Evolutionary conservation across 2,888 invertebrate genomes (phyloP).

Genomic region (Fragum fragum): DNA sequence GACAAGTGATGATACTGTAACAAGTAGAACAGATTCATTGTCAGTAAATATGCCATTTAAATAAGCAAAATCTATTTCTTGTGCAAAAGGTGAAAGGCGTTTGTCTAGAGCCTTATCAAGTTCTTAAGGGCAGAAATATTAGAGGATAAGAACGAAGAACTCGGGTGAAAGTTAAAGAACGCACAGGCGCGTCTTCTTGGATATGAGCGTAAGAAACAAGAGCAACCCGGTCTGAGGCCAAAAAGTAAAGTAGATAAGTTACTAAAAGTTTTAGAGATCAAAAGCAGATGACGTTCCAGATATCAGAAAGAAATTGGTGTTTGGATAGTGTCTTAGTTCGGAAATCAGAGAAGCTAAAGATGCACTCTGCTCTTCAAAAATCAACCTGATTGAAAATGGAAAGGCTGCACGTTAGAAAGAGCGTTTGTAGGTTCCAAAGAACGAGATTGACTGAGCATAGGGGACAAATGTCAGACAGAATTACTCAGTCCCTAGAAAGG

Average conservation of each 20-base stretch:
- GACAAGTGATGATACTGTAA: slow-evolving; percentile 24
- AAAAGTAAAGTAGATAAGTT: slow-evolving; percentile 35
- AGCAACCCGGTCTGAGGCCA: slow-evolving; percentile 12
- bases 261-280: slow-evolving; percentile 25
- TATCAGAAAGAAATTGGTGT: slow-evolving; percentile 36
- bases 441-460: slow-evolving; percentile 8
- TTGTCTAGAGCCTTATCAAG: slow-evolving; percentile 22
- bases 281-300: slow-evolving; percentile 32
- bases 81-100: slow-evolving; percentile 7
- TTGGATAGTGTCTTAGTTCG: slow-evolving; percentile 26
- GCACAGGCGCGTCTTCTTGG: slow-evolving; percentile 21
- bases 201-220: slow-evolving; percentile 12
- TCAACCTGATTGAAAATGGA: too few relatives aligned
- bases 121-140: slow-evolving; percentile 35
- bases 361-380: too few relatives aligned
- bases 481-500: slow-evolving; percentile 11
- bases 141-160: slow-evolving; percentile 40
- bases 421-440: neutral
- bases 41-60: neutral
- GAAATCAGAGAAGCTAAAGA: slow-evolving; percentile 29
- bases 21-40: neutral
- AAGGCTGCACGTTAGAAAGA: neutral
- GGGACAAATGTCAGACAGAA: neutral
- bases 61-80: neutral
- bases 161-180: slow-evolving; percentile 26